Evolutionary conservation across 2,888 invertebrate species (phyloP).

Genomic region (Lacanobia wlatinum): DNA sequence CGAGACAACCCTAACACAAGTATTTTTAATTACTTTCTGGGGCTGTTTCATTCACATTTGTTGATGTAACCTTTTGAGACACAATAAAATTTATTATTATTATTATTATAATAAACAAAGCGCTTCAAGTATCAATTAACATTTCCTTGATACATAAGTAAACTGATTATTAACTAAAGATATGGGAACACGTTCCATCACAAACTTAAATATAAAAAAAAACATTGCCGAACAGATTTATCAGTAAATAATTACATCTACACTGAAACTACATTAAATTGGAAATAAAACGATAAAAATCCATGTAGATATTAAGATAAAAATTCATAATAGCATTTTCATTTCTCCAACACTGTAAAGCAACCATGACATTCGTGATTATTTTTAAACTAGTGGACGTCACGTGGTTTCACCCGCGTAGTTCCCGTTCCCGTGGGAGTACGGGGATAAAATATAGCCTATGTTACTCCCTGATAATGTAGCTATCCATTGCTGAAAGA

Average conservation of each 20-base stretch:
- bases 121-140: slow-evolving; percentile 32
- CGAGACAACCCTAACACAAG: no score
- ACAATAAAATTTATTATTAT: no score
- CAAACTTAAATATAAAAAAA: background rate
- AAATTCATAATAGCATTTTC: background rate
- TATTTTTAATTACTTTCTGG: no score
- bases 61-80: no score
- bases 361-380: background rate
- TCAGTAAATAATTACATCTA: background rate
- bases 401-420: no score
- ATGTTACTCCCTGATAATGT: no score
- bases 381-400: background rate
- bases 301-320: background rate
- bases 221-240: slow-evolving; percentile 8
- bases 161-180: slow-evolving; percentile 15
- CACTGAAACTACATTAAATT: background rate
- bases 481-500: no score
- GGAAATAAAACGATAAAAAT: background rate
- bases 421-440: no score
- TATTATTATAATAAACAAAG: slow-evolving; percentile 28
- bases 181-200: slow-evolving; percentile 12
- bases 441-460: no score
- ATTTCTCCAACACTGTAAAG: background rate
- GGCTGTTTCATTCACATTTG: no score
- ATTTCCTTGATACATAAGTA: slow-evolving; percentile 1